Conservation (phyloP, 37 sponge, comb jelly and placozoan species). For the Dysidea cf. avara region DNA sequence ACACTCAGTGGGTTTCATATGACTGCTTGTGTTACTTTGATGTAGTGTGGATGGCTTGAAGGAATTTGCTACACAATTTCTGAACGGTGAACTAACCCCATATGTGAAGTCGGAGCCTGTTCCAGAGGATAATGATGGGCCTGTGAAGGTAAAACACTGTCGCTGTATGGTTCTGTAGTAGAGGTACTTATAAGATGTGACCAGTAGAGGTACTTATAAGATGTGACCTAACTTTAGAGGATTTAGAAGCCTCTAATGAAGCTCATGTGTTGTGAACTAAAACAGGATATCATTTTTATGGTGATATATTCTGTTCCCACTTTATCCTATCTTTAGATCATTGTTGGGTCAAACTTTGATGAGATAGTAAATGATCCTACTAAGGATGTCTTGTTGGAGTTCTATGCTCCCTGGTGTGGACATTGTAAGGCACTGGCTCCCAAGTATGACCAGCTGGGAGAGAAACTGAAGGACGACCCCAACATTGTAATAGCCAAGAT, state of each 20-base stretch:
- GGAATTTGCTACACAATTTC: conserved; percentile 58
- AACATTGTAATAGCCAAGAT: conserved; percentile 89
- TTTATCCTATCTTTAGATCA: conserved; percentile 62
- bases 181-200: too few species aligned
- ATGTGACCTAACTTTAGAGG: too few species aligned
- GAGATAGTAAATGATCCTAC: conserved; percentile 76
- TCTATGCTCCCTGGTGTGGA: conserved; percentile 97
- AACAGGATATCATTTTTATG: too few species aligned
- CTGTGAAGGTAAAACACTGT: conserved; percentile 67
- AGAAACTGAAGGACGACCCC: conserved; percentile 75
- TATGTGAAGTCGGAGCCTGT: conserved; percentile 87
- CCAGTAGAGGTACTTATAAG: too few species aligned
- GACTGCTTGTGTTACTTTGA: too few species aligned
- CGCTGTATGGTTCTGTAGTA: too few species aligned
- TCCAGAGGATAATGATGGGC: conserved; percentile 77
- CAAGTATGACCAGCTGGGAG: conserved; percentile 86
- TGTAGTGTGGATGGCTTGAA: conserved; percentile 67
- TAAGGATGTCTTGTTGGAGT: conserved; percentile 89
- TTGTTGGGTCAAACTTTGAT: conserved; percentile 88
- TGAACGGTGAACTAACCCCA: conserved; percentile 73
- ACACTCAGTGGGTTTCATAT: too few species aligned
- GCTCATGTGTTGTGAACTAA: too few species aligned
- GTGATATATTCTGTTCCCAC: too few species aligned
- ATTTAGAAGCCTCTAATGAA: too few species aligned
- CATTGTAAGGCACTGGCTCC: conserved; percentile 93